Evolutionary conservation across 2,888 invertebrate genomes (phyloP), one percentile per base, ranked within the genome.

Genomic region (Therioaphis trifolii): DNA sequence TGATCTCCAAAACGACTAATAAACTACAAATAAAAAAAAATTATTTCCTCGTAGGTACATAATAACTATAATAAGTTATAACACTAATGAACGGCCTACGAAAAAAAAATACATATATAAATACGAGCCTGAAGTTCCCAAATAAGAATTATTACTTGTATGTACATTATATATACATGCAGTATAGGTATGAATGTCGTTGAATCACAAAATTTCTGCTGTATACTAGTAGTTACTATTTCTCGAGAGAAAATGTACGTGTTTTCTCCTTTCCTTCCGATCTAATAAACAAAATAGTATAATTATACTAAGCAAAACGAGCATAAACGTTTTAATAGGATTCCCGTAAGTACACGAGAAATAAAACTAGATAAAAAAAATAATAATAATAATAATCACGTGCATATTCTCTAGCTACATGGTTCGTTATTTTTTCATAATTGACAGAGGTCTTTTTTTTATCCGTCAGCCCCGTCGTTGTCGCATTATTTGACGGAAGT

Each of bases 281-380:
- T 78, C 66, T 52, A 24, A 66, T 66, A 66, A 78, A 78, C 49
- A 52, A 68, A 35, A 35, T 35, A 52, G 52, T 55, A 15, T 24
- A 78, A 78, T 78, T 55, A 55, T 79, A 14, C n/a, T 79, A 55
- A 4, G 27, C 55, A n/a, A 69, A 69, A 78, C 78, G 40, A 68
- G 78, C 78, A 40, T 78, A 27, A 79, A 24, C 55, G 55, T 69
- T 58, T 77, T 79, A 68, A 69, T 79, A 79, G 40, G 68, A 79
- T 69, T 79, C 55, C 55, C 40, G 43, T 9, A 7, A 40, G 24
- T 49, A 46, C 35, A 18, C 40, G 7, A 4, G 11, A 61, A n/a
- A 40, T 43, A 27, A 21, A 35, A 71, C 21, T 52, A 49, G n/a
- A 71, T 58, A 2, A 46, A 58, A 72, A 63, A 21, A 71, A 29